phyloP scores from a whole-genome alignment of 2,888 invertebrate genomes.

The Amphiduros pacificus region DNA sequence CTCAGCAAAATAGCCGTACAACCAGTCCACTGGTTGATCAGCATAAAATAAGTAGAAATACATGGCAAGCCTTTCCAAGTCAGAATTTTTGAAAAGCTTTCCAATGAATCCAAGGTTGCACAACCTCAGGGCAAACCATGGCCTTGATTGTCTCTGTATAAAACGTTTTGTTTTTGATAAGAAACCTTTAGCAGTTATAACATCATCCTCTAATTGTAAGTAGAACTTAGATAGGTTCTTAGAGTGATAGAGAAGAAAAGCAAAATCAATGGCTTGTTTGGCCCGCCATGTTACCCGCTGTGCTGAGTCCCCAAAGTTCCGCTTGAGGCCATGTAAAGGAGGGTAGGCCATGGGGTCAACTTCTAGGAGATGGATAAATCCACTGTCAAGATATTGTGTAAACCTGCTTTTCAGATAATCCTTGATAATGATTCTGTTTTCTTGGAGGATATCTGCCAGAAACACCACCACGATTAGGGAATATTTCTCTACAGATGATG shows the following conservation, averaged over 20 bases:
- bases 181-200: conserved; percentile 49
- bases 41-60: conserved; percentile 10
- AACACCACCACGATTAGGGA: conserved; percentile 3
- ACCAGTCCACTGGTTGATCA: conserved; percentile 14
- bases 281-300: conserved; percentile 57
- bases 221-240: conserved; percentile 50
- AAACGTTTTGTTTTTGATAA: conserved; percentile 48
- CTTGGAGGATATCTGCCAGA: conserved; percentile 1
- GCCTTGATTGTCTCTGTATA: conserved; percentile 30
- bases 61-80: conserved; percentile 7
- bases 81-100: conserved; percentile 2
- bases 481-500: conserved; percentile 1
- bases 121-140: conserved; percentile 12
- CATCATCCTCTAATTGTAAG: conserved; percentile 59
- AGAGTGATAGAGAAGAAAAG: conserved; percentile 53
- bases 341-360: conserved; percentile 3
- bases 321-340: conserved; percentile 9
- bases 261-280: conserved; percentile 60
- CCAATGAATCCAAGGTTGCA: conserved; percentile 15
- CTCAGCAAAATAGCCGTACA: neutral
- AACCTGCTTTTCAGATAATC: neutral
- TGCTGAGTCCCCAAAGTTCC: conserved; percentile 51
- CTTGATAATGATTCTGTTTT: too few species aligned
- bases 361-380: conserved; percentile 9
- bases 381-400: neutral